Evolutionary conservation across 1,140 invertebrate species (phyloP), one percentile per base, ranked within the genome.

Genomic region (Diachasmimorpha longicaudata): DNA sequence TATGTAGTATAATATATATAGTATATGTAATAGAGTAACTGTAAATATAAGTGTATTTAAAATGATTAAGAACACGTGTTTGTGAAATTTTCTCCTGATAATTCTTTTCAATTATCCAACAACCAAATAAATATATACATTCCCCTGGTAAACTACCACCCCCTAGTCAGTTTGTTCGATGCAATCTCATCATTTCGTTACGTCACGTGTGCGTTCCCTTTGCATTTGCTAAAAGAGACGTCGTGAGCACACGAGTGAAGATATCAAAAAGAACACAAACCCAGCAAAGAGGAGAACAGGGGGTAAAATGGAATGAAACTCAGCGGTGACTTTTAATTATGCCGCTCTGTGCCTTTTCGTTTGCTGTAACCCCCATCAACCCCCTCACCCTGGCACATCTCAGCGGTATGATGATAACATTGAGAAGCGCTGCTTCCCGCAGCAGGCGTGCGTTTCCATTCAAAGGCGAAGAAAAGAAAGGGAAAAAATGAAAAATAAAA

Each of bases 261-360:
- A 55, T 16, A 55, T 19, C 9, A 55, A 21, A 55, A 21, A 19
- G 48, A 55, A 55, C n/a, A 55, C n/a, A 55, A 55, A n/a, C 19
- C 5, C 48, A n/a, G 48, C 48, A 16, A 55, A 55, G 19, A 55
- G 48, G 19, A 55, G 48, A 37, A 21, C 23, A 42, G 16, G 39
- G 36, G 36, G 36, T 39, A 69, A 69, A 69, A 69, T 46, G 19
- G 14, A 42, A 66, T 25, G 10, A 31, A 66, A 66, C 58, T 11
- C 9, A 42, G 25, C 58, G 25, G 58, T 66, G 58, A 81, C 63
- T 81, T 81, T 81, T 81, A 81, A 81, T 81, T 81, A 81, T 81
- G 72, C 72, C 70, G 13, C 6, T 66, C 58, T 66, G 21, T 66
- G 21, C 39, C 23, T 63, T 63, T 66, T 37, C 25, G 23, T 66